Percentiles rank a stretch among this genome's conserved stretches.
phyloP scores from a whole-genome alignment of 2,888 invertebrate species.

The Cremastinae sp. region DNA sequence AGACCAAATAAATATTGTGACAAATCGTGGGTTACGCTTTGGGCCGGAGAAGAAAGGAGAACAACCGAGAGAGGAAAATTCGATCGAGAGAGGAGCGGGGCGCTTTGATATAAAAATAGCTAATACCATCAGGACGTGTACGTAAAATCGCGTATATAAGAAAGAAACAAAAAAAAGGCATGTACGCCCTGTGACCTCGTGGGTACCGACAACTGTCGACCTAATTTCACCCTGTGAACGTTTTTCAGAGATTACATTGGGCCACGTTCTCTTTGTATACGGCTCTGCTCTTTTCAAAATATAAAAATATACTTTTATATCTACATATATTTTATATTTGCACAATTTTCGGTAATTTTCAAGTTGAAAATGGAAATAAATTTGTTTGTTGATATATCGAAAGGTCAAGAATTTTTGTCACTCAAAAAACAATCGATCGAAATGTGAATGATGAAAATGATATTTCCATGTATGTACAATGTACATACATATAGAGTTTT shows the following conservation, averaged over 20 bases:
- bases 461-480: too few relatives aligned
- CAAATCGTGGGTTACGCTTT: slow-evolving; percentile 70
- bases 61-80: slow-evolving; percentile 32
- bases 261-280: slow-evolving; percentile 74
- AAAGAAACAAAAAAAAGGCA: slow-evolving; percentile 45
- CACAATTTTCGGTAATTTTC: too few relatives aligned
- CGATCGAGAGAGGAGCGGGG: slow-evolving; percentile 50
- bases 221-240: slow-evolving; percentile 80
- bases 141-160: slow-evolving; percentile 40
- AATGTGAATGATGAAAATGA: too few relatives aligned
- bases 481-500: too few relatives aligned
- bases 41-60: slow-evolving; percentile 58
- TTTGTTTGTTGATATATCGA: too few relatives aligned
- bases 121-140: slow-evolving; percentile 18
- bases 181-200: slow-evolving; percentile 63
- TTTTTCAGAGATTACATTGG: slow-evolving; percentile 79
- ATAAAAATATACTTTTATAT: too few relatives aligned
- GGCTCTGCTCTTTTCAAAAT: too few relatives aligned
- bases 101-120: slow-evolving; percentile 33
- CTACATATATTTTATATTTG: too few relatives aligned
- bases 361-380: too few relatives aligned
- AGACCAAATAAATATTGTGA: slow-evolving; percentile 77
- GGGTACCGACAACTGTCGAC: slow-evolving; percentile 77
- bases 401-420: too few relatives aligned
- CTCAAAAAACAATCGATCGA: too few relatives aligned